A percentile compares a stretch with the other conserved stretches of the same genome.
These are phyloP conservation scores for Goniozus legneri DNA, from an alignment of 1,140 invertebrate species.

Conservation along the genomic window DNA sequence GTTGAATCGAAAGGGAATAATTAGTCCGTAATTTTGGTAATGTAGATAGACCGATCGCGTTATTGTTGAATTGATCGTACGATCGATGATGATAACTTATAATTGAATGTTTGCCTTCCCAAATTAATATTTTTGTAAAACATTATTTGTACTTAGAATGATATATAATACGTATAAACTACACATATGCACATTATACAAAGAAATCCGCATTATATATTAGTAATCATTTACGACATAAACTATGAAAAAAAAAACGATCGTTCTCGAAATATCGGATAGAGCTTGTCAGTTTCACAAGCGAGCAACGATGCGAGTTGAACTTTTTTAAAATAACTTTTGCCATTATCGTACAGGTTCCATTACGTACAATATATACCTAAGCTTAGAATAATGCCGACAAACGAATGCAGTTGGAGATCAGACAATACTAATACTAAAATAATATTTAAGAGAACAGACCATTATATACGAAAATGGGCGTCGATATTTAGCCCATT, in stretches of 20 bases:
- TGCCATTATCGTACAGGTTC: conserved; percentile 12
- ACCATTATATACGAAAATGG: neutral
- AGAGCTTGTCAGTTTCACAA: neutral
- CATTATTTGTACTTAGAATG: conserved; percentile 42
- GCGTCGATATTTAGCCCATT: conserved; percentile 19
- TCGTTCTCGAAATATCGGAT: conserved; percentile 11
- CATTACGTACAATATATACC: neutral
- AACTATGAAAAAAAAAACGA: too few relatives aligned
- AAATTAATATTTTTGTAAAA: conserved; percentile 55
- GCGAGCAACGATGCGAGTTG: neutral
- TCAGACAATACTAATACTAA: conserved; percentile 27
- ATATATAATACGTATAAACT: conserved; percentile 19
- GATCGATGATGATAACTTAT: conserved; percentile 29
- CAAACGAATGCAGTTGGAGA: conserved; percentile 13
- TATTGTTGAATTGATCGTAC: conserved; percentile 26
- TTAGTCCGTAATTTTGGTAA: conserved; percentile 18
- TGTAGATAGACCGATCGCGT: conserved; percentile 28
- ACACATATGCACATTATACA: conserved; percentile 10
- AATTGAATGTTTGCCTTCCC: conserved; percentile 44
- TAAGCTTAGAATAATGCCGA: conserved; percentile 4
- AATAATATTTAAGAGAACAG: conserved; percentile 6
- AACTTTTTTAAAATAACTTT: conserved; percentile 8
- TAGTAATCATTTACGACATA: neutral
- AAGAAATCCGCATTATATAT: neutral
- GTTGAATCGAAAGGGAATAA: conserved; percentile 12